These are phyloP conservation scores for Micromesistius poutassou DNA, from an alignment of 2,797 vertebrate species.

Conservation along the genomic window DNA sequence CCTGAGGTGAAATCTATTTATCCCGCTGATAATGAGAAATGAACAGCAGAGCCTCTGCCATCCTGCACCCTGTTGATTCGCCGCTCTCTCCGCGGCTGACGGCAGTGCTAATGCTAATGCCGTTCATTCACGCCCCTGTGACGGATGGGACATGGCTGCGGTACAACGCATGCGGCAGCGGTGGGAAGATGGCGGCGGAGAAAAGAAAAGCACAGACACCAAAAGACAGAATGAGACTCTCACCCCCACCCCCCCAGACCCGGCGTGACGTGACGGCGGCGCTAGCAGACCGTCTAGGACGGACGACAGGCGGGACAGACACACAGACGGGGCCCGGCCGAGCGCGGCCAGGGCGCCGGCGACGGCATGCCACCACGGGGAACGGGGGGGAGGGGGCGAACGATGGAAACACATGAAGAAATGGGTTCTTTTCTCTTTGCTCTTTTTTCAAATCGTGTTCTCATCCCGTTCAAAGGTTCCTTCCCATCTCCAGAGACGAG, in stretches of 20 bases:
- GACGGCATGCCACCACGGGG: conserved; percentile 70
- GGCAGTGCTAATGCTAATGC: neutral
- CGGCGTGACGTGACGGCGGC: conserved; percentile 35
- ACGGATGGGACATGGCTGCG: conserved; percentile 51
- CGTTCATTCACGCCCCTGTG: neutral
- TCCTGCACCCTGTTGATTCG: neutral
- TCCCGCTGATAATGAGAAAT: neutral
- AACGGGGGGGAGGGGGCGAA: conserved; percentile 70
- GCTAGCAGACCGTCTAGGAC: neutral
- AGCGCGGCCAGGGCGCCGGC: conserved; percentile 51
- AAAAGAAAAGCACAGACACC: conserved; percentile 37
- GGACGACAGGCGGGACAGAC: conserved; percentile 25
- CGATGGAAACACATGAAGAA: conserved; percentile 68
- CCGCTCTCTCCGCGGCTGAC: neutral
- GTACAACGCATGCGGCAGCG: conserved; percentile 31
- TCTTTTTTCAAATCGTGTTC: conserved; percentile 17
- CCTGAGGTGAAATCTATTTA: neutral
- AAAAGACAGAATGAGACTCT: conserved; percentile 34
- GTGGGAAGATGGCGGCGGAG: conserved; percentile 23
- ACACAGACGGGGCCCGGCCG: conserved; percentile 51
- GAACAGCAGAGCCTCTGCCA: neutral
- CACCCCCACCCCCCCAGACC: conserved; percentile 35
- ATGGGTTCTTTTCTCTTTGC: conserved; percentile 48
- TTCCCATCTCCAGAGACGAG: conserved; percentile 52
- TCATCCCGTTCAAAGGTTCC: conserved; percentile 32